These are phyloP conservation scores for Rousettus madagascariensis DNA, from an alignment of 2,797 vertebrate genomes.

Conservation along the genomic window DNA sequence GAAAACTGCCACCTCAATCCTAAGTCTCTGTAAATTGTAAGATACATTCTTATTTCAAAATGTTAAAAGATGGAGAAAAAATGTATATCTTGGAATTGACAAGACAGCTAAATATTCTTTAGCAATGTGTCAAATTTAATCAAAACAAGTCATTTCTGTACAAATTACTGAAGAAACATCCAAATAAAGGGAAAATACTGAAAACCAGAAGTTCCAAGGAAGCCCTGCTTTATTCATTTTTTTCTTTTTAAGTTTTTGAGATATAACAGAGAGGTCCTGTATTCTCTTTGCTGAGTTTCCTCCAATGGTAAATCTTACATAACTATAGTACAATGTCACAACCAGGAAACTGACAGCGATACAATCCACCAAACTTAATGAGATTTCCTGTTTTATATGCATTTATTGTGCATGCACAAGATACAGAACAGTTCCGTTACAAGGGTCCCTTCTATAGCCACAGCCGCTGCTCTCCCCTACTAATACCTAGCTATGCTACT, in stretches of 20 bases:
- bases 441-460: neutral
- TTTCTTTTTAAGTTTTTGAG: neutral
- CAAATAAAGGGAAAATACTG: constrained; percentile 22
- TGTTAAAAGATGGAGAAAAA: neutral
- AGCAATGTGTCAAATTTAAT: neutral
- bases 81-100: neutral
- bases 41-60: neutral
- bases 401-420: neutral
- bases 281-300: neutral
- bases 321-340: neutral
- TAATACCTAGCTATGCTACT: neutral
- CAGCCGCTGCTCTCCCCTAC: neutral
- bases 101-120: neutral
- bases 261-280: neutral
- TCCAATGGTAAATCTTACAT: neutral
- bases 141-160: constrained; percentile 37
- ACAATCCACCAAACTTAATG: neutral
- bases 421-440: neutral
- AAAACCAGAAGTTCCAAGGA: neutral
- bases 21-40: neutral
- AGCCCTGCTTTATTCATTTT: neutral
- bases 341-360: neutral
- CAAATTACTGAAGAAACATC: constrained; percentile 37
- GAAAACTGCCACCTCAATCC: neutral
- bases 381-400: neutral